Evolutionary conservation across 1,140 invertebrate species (phyloP), one percentile per base, ranked within the genome.

Genomic region (Diprion similis): DNA sequence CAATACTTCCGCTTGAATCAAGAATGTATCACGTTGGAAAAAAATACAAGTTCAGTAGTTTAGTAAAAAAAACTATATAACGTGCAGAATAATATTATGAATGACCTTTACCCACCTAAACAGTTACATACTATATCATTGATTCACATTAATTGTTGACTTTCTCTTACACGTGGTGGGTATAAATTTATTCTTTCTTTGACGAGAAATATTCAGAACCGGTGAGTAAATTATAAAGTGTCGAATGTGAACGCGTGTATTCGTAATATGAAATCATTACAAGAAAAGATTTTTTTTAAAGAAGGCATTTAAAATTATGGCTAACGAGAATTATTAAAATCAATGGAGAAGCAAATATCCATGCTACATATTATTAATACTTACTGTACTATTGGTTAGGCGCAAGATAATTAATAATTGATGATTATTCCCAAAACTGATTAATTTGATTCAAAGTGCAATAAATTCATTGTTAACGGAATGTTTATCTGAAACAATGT

Each of bases 1-100:
- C 17, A 75, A 71, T 68, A 51, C 18, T 37, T 68, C 71, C 19
- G 24, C 66, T 59, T 17, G 51, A 13, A 59, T 59, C 51, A 59
- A 59, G 51, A 59, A 59, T 59, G 51, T 59, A 59, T 59, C 51
- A 59, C 3, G 9, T 59, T 59, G n/a, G 9, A 59, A 59, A 59
- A 17, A 59, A 59, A 59, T 59, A 59, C 51, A 11, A 13, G 51
- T 59, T 59, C 51, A 59, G 51, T 59, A 59, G 51, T 59, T 59
- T 59, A 59, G 51, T 59, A 59, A 59, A 59, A 51, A 6, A 17
- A 59, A 59, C n/a, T 6, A 59, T 15, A 13, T 15, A 59, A 15
- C 51, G 51, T 59, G 11, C 51, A 59, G n/a, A 4, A 17, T 59
- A 59, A 59, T 59, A 37, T 37, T 37, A 17, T 17, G 51, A 59